phyloP scores from a whole-genome alignment of 2,888 invertebrate species.

The Gari tellinella region DNA sequence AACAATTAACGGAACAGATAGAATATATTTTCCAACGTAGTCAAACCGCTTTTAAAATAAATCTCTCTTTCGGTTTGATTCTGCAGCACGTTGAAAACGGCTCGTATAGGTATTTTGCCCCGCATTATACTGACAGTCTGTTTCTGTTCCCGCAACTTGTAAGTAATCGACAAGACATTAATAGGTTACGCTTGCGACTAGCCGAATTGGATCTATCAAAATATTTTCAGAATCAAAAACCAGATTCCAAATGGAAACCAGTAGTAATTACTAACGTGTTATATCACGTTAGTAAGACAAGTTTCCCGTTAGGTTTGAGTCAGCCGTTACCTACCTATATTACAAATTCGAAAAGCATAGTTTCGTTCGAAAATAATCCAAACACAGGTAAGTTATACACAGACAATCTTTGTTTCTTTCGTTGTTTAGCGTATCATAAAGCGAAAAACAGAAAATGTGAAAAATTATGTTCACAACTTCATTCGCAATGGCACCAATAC shows the following conservation, averaged over 20 bases:
- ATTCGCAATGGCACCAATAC: too few relatives aligned
- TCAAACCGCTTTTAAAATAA: neutral
- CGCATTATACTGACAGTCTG: constrained; percentile 1
- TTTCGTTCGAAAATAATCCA: neutral
- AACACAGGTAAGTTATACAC: neutral
- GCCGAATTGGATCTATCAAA: too few relatives aligned
- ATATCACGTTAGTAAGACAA: neutral
- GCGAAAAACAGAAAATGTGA: too few relatives aligned
- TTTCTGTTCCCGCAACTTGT: constrained; percentile 1
- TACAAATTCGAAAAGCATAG: neutral
- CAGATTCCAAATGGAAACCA: too few relatives aligned
- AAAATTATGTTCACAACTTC: too few relatives aligned
- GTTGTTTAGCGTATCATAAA: too few relatives aligned
- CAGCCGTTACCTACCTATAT: too few relatives aligned
- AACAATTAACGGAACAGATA: too few relatives aligned
- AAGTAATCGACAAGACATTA: neutral
- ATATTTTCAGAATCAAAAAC: too few relatives aligned
- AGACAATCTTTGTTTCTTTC: neutral
- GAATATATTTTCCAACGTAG: too few relatives aligned
- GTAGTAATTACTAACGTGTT: neutral
- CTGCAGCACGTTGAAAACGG: neutral
- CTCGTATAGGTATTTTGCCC: neutral
- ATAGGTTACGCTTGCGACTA: too few relatives aligned
- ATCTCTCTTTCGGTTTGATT: constrained; percentile 3
- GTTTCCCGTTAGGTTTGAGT: neutral